phyloP scores from a whole-genome alignment of 2,888 invertebrate species.

The Lasius fuliginosus region DNA sequence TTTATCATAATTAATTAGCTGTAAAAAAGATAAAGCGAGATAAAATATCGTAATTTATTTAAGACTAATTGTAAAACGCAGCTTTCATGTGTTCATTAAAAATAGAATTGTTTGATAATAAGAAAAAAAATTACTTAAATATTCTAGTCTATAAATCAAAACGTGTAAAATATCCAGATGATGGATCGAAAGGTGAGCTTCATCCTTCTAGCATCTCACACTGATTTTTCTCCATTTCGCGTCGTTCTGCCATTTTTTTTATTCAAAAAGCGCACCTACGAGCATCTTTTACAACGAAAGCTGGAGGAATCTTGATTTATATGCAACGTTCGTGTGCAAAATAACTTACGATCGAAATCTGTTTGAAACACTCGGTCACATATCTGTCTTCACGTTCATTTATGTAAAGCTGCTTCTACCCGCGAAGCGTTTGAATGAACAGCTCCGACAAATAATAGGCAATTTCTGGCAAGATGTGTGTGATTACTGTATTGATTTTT shows the following conservation, averaged over 20 bases:
- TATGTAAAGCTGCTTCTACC: conserved; percentile 13
- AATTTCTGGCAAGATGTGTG: not conserved
- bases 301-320: conserved; percentile 79
- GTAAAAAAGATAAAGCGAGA: not conserved
- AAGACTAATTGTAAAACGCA: not conserved
- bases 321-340: conserved; percentile 78
- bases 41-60: not conserved
- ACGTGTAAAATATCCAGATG: not conserved
- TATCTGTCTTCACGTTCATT: conserved; percentile 31
- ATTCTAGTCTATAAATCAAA: conserved; percentile 48
- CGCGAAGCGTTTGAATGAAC: conserved; percentile 13
- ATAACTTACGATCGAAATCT: conserved; percentile 51
- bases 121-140: not conserved
- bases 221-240: not conserved
- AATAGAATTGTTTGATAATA: not conserved
- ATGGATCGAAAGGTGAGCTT: conserved; percentile 40
- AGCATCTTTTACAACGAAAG: conserved; percentile 58
- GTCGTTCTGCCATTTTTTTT: conserved; percentile 42
- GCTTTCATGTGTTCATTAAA: not conserved
- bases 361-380: conserved; percentile 49
- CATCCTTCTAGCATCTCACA: conserved; percentile 42
- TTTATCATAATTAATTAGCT: not conserved
- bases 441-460: conserved; percentile 14
- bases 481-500: conserved; percentile 19
- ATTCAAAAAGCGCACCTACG: conserved; percentile 58